These are phyloP conservation scores for Raja brachyura DNA, from an alignment of 2,113 vertebrate genomes.

Conservation along the genomic window DNA sequence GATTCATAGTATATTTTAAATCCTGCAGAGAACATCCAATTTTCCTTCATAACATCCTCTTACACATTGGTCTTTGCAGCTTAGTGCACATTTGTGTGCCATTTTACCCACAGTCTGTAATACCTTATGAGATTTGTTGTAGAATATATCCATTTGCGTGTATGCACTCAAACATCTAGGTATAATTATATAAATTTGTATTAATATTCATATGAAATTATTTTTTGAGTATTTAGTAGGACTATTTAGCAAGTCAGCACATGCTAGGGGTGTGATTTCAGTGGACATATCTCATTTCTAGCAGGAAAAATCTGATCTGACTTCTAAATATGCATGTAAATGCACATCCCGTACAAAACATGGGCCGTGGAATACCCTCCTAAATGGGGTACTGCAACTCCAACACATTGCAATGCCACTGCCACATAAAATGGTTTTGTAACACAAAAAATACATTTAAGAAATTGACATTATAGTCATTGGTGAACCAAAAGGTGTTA, in stretches of 20 bases:
- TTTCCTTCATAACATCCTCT: neutral
- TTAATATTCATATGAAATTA: no score
- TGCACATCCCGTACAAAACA: neutral
- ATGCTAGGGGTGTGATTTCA: neutral
- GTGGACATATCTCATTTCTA: neutral
- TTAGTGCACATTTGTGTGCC: neutral
- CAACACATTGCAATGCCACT: neutral
- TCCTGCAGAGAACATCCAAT: neutral
- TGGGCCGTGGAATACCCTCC: neutral
- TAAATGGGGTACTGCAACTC: neutral
- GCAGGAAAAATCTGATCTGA: neutral
- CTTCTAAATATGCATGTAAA: neutral
- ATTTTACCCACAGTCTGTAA: neutral
- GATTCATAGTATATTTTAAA: neutral
- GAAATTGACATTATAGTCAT: slow-evolving; percentile 22
- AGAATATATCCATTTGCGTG: neutral
- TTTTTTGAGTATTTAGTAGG: neutral
- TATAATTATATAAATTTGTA: no score
- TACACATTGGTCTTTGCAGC: neutral
- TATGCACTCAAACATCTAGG: no score
- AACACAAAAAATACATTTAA: neutral
- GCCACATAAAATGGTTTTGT: neutral
- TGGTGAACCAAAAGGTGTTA: slow-evolving; percentile 6
- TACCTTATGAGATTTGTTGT: neutral
- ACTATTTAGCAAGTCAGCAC: neutral